phyloP scores from a whole-genome alignment of 2,113 vertebrate species.

The Mormyrus iriodes region DNA sequence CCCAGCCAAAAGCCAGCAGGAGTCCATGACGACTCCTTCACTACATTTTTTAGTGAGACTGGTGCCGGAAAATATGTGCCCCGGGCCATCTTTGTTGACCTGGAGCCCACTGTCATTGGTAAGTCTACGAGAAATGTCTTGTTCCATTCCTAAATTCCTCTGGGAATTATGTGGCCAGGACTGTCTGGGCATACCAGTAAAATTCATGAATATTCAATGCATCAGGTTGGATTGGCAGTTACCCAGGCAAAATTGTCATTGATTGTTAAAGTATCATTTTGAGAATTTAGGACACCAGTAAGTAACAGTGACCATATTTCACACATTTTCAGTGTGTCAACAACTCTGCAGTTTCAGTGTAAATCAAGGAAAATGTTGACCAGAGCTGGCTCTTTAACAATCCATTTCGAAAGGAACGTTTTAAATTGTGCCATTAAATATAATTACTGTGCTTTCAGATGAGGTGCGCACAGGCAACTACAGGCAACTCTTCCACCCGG shows the following conservation, averaged over 20 bases:
- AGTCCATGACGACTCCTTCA: slow-evolving; percentile 60
- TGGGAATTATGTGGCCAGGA: background rate
- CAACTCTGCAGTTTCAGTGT: background rate
- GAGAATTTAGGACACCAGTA: background rate
- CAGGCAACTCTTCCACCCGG: slow-evolving; percentile 21
- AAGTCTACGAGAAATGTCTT: slow-evolving; percentile 15
- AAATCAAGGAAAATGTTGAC: background rate
- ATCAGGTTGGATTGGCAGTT: background rate
- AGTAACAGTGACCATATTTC: background rate
- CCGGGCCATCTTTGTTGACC: slow-evolving; percentile 56
- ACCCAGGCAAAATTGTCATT: background rate
- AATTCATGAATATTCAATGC: background rate
- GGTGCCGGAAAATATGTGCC: slow-evolving; percentile 38
- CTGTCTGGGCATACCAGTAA: background rate
- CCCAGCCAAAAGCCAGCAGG: slow-evolving; percentile 59
- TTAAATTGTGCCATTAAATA: background rate
- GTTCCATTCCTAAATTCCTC: background rate
- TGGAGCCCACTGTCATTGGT: slow-evolving; percentile 63
- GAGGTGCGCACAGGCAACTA: slow-evolving; percentile 47
- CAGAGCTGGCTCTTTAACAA: background rate
- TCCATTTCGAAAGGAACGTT: background rate
- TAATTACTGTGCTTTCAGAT: slow-evolving; percentile 44
- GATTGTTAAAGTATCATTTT: background rate
- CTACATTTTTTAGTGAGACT: slow-evolving; percentile 63
- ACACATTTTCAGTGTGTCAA: background rate